Conservation (phyloP, 2,797 vertebrate genomes). For the Champsocephalus gunnari region DNA sequence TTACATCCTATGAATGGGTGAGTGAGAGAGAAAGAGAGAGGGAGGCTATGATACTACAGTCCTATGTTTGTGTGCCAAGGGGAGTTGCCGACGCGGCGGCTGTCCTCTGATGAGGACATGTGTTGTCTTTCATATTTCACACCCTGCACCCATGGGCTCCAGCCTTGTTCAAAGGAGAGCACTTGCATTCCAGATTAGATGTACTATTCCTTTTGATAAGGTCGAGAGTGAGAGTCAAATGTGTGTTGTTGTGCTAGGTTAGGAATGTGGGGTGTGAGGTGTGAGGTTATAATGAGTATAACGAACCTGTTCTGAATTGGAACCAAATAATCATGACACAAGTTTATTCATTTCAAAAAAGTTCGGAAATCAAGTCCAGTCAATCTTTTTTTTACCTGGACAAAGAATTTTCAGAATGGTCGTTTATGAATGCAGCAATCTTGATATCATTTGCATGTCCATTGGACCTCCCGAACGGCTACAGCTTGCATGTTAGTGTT, state of each 20-base stretch:
- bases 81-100: constrained; percentile 28
- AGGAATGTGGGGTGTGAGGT: constrained; percentile 14
- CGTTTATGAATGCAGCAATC: neutral
- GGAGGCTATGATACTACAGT: constrained; percentile 5
- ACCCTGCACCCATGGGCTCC: constrained; percentile 31
- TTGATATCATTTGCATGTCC: neutral
- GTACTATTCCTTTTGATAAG: constrained; percentile 64
- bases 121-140: constrained; percentile 69
- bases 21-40: constrained; percentile 16
- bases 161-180: constrained; percentile 47
- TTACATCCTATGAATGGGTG: constrained; percentile 20
- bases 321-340: constrained; percentile 3
- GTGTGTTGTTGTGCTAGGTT: constrained; percentile 37
- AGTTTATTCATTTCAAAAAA: neutral
- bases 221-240: constrained; percentile 24
- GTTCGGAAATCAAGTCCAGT: neutral
- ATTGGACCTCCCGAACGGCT: neutral
- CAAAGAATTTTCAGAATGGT: neutral
- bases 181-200: constrained; percentile 47
- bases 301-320: constrained; percentile 19
- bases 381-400: no score
- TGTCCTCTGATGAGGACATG: constrained; percentile 64
- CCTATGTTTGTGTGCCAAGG: constrained; percentile 58
- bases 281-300: neutral
- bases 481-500: neutral